These are phyloP conservation scores for Hippocampus abdominalis DNA, from an alignment of 2,113 vertebrate genomes.

Conservation along the genomic window DNA sequence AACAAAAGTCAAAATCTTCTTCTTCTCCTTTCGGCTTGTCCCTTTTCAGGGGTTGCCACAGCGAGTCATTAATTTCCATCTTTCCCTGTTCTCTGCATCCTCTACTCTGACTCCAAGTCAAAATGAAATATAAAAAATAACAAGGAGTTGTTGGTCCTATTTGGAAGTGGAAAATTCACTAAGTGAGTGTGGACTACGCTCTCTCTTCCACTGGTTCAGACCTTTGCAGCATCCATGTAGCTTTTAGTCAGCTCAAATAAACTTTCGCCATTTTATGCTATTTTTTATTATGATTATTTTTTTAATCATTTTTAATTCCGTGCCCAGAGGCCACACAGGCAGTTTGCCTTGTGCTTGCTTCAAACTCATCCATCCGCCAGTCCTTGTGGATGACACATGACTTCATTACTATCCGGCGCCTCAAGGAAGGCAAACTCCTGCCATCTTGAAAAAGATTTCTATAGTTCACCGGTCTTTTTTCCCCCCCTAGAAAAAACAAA, in stretches of 20 bases:
- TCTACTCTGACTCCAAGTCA: too few relatives aligned
- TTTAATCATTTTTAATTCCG: too few relatives aligned
- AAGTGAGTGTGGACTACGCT: background rate
- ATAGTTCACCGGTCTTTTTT: conserved; percentile 15
- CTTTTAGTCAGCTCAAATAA: conserved; percentile 42
- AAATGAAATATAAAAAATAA: too few relatives aligned
- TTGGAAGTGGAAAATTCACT: too few relatives aligned
- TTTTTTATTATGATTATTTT: conserved; percentile 18
- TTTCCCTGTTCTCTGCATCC: too few relatives aligned
- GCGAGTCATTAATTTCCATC: too few relatives aligned
- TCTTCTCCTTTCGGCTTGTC: too few relatives aligned
- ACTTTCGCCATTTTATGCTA: conserved; percentile 23
- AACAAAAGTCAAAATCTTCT: too few relatives aligned
- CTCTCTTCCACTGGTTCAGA: background rate
- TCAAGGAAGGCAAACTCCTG: conserved; percentile 12
- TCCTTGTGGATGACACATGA: conserved; percentile 8
- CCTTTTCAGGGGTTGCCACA: too few relatives aligned
- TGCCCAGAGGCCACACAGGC: conserved; percentile 34
- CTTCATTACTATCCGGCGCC: conserved; percentile 15
- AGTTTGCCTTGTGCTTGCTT: conserved; percentile 36
- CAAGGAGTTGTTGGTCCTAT: too few relatives aligned
- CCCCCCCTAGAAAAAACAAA: conserved; percentile 41
- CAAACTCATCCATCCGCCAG: conserved; percentile 44
- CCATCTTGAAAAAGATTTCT: conserved; percentile 18
- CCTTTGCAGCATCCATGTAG: background rate